These are phyloP conservation scores for Morelia viridis DNA, from an alignment of 2,797 vertebrate genomes.

Conservation along the genomic window DNA sequence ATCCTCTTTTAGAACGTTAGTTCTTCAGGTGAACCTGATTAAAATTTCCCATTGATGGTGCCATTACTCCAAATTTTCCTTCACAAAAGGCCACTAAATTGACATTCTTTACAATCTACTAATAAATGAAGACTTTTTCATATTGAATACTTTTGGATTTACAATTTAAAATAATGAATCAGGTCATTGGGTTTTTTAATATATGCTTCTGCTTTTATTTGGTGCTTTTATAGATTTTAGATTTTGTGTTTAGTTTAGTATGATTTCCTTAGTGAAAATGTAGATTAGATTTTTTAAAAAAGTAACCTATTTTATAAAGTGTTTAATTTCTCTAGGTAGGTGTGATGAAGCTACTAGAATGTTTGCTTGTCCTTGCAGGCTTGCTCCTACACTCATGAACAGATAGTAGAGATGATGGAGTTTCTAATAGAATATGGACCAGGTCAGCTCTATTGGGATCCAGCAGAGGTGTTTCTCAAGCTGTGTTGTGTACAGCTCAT, in stretches of 20 bases:
- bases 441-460: slow-evolving; percentile 94
- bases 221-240: neutral
- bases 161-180: neutral
- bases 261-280: neutral
- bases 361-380: slow-evolving; percentile 74
- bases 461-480: slow-evolving; percentile 96
- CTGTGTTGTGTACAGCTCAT: slow-evolving; percentile 96
- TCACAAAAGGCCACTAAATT: neutral
- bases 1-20: neutral
- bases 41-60: neutral
- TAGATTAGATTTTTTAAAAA: neutral
- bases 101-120: neutral
- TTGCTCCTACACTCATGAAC: slow-evolving; percentile 93
- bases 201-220: neutral
- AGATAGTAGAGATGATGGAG: slow-evolving; percentile 99
- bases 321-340: neutral
- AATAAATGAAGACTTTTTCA: neutral
- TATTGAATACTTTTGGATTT: neutral
- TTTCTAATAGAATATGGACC: slow-evolving; percentile 96
- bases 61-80: neutral
- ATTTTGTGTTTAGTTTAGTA: neutral
- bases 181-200: neutral
- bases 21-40: neutral
- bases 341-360: slow-evolving; percentile 22
- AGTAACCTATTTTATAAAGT: too few relatives aligned